Evolutionary conservation across 2,888 invertebrate genomes (phyloP).

Genomic region (Erebia palarica): DNA sequence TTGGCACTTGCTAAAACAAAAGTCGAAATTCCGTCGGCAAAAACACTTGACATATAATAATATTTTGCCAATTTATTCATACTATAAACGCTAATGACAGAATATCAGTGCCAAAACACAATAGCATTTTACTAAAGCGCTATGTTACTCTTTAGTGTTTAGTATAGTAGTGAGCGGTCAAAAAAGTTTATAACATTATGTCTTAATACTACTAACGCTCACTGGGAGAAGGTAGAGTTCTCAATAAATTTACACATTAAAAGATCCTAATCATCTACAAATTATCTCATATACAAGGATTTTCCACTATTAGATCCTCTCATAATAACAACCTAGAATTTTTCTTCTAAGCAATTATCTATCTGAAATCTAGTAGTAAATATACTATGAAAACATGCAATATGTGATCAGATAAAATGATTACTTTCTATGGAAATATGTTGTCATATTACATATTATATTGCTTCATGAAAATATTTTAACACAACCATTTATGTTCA

Average conservation of each 20-base stretch:
- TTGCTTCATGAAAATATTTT: constrained; percentile 1
- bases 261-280: not conserved
- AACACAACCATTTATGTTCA: constrained; percentile 9
- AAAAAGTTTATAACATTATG: constrained; percentile 52
- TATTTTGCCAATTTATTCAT: constrained; percentile 7
- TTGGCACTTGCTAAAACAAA: constrained; percentile 35
- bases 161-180: constrained; percentile 52
- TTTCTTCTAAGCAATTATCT: too few species aligned
- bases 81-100: constrained; percentile 16
- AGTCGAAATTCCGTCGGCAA: constrained; percentile 31
- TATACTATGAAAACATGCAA: too few species aligned
- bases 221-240: constrained; percentile 25
- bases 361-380: too few species aligned
- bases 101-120: constrained; percentile 45
- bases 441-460: not conserved
- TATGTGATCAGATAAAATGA: not conserved
- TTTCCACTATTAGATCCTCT: not conserved
- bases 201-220: constrained; percentile 54
- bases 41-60: constrained; percentile 20
- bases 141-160: constrained; percentile 49
- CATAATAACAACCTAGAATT: not conserved
- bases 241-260: not conserved
- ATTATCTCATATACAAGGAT: not conserved
- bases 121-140: constrained; percentile 51
- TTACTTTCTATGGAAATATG: constrained; percentile 2